Base-by-base conservation (phyloP, 2,888 invertebrate genomes). In the Dolichopus griseipennis region DNA sequence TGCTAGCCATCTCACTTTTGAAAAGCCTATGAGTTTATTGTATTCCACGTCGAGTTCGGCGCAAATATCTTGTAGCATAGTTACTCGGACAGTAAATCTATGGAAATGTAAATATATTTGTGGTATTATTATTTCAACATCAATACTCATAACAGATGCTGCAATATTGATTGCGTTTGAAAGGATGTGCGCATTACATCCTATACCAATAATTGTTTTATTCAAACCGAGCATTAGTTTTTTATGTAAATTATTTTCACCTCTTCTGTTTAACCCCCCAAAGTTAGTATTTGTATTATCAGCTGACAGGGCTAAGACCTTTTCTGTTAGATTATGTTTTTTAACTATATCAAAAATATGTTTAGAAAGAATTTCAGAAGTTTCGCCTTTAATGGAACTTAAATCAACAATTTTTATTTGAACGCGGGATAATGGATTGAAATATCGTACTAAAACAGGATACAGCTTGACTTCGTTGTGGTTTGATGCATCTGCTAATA, bases 1-100 rank as follows among this genome's bases (percentile, higher is more conserved):
- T 70, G 73, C 72, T 67, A 75, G 70, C 72, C 74, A 75, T 71
- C 73, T 72, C 18, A 70, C 69, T 72, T 73, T 74, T 61, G 72
- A 72, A 72, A 72, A 73, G 43, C 73, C 71, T 21, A 74, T 67
- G 12, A 74, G 70, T 69, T 73, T 73, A 70, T 73, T 73, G 65
- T 73, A 74, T 71, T 74, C 67, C 68, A 71, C 67, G 68, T 68
- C 67, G 15, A 72, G 71, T 63, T 70, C 70, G 70, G 71, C 72
- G 69, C 73, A 75, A 72, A 74, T 71, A 69, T 73, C 52, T 73
- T 74, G 71, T 65, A 74, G 70, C 70, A 66, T 34, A n/a, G 65
- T 37, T 18, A 68, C 68, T 22, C 68, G 61, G 15, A 65, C 62
- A 20, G 61, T 62, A 21, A 61, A 20, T 41, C 61, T 68, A 12